Evolutionary conservation across 2,888 invertebrate genomes (phyloP), one percentile per base, ranked within the genome.

Genomic region (Hirudinaria manillensis): DNA sequence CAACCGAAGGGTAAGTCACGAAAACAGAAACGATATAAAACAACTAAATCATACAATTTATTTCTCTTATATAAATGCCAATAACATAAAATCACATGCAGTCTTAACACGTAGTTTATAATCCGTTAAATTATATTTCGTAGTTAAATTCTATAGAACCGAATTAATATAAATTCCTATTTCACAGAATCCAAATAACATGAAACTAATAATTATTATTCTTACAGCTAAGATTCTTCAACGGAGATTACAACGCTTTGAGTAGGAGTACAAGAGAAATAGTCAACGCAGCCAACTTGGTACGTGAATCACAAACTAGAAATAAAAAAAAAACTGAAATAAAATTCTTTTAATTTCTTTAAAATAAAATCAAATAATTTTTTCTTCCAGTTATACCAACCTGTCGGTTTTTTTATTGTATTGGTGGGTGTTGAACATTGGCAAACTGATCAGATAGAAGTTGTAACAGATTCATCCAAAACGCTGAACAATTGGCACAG

Each of bases 251-350:
- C 61, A 29, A 32, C 29, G 32, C n/a, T 1, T n/a, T 73, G n/a
- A 27, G 56, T 21, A 61, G 65, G 38, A 73, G 73, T 36, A 61
- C 34, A 32, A 56, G 34, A 55, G 73, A 73, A 34, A 73, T 73
- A n/a, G 73, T 56, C 36, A 73, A 73, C 45, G 16, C 34, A 21
- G 73, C 65, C n/a, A 73, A 65, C 38, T n/a, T 73, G 61, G 73
- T 73, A 6, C 4, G 65, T 2, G 27, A 68, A 68, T 13, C 16
- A 1, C n/a, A 29, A 36, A 68, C 2, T 68, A 32, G 16, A 68
- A 61, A 61, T 61, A 1, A 61, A 61, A 4, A 1, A 61, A 61
- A 61, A 61, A 61, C 3, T 61, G 7, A 61, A 61, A 29, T 45
- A 2, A 45, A 45, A 45, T 45, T 45, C 56, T 7, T 7, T 56